Conservation (phyloP, 2,888 invertebrate genomes). For the Synergus laeviventris region DNA sequence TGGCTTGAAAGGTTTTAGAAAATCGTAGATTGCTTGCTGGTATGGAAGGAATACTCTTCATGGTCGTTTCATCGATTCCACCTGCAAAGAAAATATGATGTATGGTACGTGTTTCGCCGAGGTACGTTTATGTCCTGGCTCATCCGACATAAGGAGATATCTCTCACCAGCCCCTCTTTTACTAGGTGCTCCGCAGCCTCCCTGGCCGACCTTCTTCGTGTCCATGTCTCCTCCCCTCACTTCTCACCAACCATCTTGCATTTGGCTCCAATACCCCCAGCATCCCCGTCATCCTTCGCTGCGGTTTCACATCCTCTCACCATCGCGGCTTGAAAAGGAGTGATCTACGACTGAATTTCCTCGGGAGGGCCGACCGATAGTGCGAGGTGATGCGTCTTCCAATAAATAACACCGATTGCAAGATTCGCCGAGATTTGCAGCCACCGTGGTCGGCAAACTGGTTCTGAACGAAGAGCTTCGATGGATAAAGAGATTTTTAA, state of each 20-base stretch:
- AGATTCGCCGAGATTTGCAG: constrained; percentile 13
- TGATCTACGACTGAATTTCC: constrained; percentile 55
- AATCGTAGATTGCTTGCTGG: constrained; percentile 10
- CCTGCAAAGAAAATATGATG: constrained; percentile 46
- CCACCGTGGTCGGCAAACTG: background rate
- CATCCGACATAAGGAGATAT: constrained; percentile 46
- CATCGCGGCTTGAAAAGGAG: constrained; percentile 34
- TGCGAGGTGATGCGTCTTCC: constrained; percentile 49
- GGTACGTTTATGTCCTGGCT: constrained; percentile 45
- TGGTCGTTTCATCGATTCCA: constrained; percentile 39
- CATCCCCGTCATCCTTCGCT: constrained; percentile 19
- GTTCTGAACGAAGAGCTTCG: background rate
- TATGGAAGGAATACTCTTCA: constrained; percentile 7
- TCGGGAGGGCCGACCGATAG: constrained; percentile 44
- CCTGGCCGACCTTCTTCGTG: constrained; percentile 39
- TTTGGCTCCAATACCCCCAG: constrained; percentile 9
- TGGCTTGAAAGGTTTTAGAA: constrained; percentile 34
- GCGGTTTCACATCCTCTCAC: constrained; percentile 35
- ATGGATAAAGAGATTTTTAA: background rate
- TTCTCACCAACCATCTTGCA: background rate
- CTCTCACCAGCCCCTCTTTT: constrained; percentile 33
- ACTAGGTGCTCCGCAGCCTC: constrained; percentile 36
- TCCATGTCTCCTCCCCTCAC: background rate
- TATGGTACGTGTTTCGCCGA: constrained; percentile 46
- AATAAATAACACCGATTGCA: constrained; percentile 49